These are phyloP conservation scores for Peucedramus taeniatus DNA, from an alignment of 2,113 vertebrate genomes.

Conservation along the genomic window DNA sequence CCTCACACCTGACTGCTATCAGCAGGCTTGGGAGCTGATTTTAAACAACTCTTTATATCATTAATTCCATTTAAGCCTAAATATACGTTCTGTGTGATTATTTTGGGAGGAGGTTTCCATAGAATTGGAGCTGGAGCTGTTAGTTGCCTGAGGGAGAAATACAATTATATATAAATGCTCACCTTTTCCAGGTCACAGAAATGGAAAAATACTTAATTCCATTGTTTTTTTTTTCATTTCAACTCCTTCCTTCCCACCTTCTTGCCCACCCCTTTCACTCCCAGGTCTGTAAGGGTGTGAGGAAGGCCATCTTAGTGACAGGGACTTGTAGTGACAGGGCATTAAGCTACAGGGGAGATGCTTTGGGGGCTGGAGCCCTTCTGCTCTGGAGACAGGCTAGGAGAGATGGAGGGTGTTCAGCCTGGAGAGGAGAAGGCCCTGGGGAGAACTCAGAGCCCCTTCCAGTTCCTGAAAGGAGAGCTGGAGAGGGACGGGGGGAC, in stretches of 20 bases:
- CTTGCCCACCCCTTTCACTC: not conserved
- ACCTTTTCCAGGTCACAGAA: not conserved
- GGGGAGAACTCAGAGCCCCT: not conserved
- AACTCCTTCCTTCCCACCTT: not conserved
- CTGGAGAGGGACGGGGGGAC: not conserved
- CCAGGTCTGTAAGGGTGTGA: not conserved
- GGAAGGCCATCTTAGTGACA: not conserved
- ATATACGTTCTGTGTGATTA: not conserved
- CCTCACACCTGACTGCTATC: not conserved
- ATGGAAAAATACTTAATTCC: not conserved
- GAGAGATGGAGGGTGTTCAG: not conserved
- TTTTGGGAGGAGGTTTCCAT: not conserved
- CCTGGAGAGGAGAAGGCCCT: not conserved
- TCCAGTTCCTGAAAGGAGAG: not conserved
- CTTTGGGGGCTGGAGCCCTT: not conserved
- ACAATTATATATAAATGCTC: not conserved
- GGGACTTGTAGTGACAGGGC: not conserved
- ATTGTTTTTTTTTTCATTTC: not conserved
- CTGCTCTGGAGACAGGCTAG: not conserved
- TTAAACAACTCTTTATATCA: not conserved
- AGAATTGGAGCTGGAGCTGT: not conserved
- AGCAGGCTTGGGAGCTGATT: not conserved
- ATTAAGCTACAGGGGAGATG: not conserved
- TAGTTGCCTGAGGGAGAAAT: not conserved
- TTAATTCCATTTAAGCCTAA: not conserved